phyloP scores from a whole-genome alignment of 2,113 vertebrate genomes.

The Potamarius usumacintae region DNA sequence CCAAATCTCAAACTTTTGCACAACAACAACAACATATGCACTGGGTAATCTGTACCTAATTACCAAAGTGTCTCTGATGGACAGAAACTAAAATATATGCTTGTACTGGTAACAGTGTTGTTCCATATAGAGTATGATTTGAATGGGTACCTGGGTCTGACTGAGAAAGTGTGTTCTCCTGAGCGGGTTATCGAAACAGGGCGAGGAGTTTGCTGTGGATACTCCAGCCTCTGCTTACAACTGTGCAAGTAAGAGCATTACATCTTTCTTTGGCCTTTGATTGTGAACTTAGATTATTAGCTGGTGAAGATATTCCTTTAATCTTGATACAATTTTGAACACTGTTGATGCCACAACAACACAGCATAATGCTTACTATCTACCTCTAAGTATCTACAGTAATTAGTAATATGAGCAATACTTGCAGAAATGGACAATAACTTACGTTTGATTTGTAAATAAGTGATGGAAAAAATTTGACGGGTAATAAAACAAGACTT shows the following conservation, averaged over 20 bases:
- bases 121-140: slow-evolving; percentile 60
- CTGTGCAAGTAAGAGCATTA: slow-evolving; percentile 65
- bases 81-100: neutral
- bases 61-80: neutral
- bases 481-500: neutral
- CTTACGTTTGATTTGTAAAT: neutral
- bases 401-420: neutral
- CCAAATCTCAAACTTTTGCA: neutral
- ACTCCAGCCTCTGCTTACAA: slow-evolving; percentile 59
- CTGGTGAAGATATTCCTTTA: neutral
- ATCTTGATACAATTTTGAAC: neutral
- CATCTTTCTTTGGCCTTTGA: neutral
- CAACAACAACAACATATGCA: neutral
- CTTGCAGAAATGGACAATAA: neutral
- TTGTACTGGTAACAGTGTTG: neutral
- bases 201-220: slow-evolving; percentile 67
- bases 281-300: neutral
- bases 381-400: neutral
- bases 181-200: slow-evolving; percentile 59
- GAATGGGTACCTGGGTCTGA: slow-evolving; percentile 58
- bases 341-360: neutral
- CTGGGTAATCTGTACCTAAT: neutral
- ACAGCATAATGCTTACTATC: neutral
- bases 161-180: slow-evolving; percentile 57
- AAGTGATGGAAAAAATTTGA: neutral